phyloP scores from a whole-genome alignment of 2,888 invertebrate species.

The Silvanus unidentatus region DNA sequence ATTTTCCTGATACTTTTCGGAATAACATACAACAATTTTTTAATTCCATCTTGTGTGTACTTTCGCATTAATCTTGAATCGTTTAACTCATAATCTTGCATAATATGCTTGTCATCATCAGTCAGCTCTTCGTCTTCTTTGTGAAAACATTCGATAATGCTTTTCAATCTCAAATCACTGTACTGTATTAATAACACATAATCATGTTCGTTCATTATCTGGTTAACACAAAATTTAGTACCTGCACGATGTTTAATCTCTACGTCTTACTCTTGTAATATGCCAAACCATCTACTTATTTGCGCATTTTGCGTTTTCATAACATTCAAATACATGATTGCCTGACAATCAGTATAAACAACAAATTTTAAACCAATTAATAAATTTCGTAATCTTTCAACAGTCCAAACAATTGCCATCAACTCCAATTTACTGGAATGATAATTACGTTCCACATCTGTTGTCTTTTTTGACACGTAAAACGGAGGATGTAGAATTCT shows the following conservation, averaged over 20 bases:
- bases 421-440: constrained; percentile 25
- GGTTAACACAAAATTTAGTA: constrained; percentile 5
- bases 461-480: constrained; percentile 23
- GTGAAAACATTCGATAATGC: constrained; percentile 6
- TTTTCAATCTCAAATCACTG: no score
- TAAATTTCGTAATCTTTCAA: constrained; percentile 23
- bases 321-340: no score
- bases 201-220: constrained; percentile 22
- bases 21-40: constrained; percentile 16
- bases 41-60: constrained; percentile 9
- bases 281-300: constrained; percentile 21
- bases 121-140: no score
- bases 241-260: constrained; percentile 23
- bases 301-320: constrained; percentile 25
- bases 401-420: constrained; percentile 25
- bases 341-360: constrained; percentile 27
- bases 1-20: constrained; percentile 19
- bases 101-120: constrained; percentile 8
- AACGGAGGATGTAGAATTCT: constrained; percentile 22
- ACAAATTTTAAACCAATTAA: constrained; percentile 12
- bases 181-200: constrained; percentile 26
- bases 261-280: constrained; percentile 22
- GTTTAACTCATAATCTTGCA: constrained; percentile 12
- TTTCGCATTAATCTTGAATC: constrained; percentile 10
- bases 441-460: constrained; percentile 22